A percentile compares a stretch with the other conserved stretches of the same genome.
phyloP scores from a whole-genome alignment of 2,888 invertebrate species.

The Polyommatus iphigenia region DNA sequence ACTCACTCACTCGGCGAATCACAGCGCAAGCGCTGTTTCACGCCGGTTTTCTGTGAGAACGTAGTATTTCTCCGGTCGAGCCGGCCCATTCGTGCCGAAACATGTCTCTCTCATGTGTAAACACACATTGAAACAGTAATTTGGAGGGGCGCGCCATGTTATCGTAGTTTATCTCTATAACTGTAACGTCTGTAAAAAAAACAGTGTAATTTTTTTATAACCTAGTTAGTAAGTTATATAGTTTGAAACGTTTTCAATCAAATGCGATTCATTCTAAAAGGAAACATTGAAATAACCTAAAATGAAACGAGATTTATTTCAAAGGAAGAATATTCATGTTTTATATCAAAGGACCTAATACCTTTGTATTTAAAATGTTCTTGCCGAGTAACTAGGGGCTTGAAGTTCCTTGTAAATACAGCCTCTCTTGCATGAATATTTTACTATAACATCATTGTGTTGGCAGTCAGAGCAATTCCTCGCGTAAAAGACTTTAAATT shows the following conservation, averaged over 20 bases:
- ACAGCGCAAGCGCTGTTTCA: no score
- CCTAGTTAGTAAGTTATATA: no score
- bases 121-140: no score
- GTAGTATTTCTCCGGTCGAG: no score
- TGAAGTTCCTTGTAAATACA: constrained; percentile 23
- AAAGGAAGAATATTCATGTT: constrained; percentile 27
- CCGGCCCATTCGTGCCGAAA: no score
- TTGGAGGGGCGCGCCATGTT: no score
- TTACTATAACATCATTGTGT: constrained; percentile 26
- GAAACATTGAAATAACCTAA: background rate
- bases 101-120: no score
- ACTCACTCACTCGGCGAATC: no score
- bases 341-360: constrained; percentile 24
- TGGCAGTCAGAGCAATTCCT: constrained; percentile 11
- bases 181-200: no score
- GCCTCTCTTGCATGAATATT: constrained; percentile 24
- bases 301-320: constrained; percentile 18
- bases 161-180: no score
- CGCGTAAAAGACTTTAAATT: constrained; percentile 12
- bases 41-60: no score
- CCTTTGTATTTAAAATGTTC: constrained; percentile 27
- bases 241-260: background rate
- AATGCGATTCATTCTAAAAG: background rate
- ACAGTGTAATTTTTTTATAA: no score
- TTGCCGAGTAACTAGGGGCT: constrained; percentile 25